Evolutionary conservation across 2,888 invertebrate genomes (phyloP).

Genomic region (Agrenia bidenticulata): DNA sequence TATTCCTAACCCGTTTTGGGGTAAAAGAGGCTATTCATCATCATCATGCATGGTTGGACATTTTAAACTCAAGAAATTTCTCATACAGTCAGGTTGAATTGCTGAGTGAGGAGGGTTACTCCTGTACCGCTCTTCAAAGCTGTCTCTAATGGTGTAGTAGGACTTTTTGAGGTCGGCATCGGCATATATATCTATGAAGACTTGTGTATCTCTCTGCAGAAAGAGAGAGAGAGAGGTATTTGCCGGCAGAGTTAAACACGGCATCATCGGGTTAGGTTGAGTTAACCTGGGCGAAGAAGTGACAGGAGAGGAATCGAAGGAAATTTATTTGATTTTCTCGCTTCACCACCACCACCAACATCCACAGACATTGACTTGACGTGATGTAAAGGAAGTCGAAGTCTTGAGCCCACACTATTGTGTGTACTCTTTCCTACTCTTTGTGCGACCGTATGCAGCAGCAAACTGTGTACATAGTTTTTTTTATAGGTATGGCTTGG

Average conservation of each 20-base stretch:
- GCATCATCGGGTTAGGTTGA: neutral
- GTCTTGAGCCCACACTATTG: conserved; percentile 6
- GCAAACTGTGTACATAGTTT: conserved; percentile 22
- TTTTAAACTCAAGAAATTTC: conserved; percentile 13
- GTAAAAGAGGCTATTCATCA: conserved; percentile 25
- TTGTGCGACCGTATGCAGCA: neutral
- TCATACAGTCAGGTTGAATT: conserved; percentile 4
- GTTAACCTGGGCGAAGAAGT: conserved; percentile 41
- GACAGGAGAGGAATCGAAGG: conserved; percentile 50
- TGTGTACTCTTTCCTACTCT: conserved; percentile 6
- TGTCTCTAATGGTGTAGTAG: no score
- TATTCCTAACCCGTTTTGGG: neutral
- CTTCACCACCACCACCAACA: conserved; percentile 43
- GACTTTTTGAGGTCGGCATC: no score
- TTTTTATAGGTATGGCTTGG: no score
- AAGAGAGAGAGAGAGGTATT: neutral
- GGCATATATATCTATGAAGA: no score
- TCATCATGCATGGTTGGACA: conserved; percentile 22
- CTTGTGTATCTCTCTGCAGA: neutral
- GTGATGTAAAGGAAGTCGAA: conserved; percentile 29
- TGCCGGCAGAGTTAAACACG: no score
- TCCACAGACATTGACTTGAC: conserved; percentile 38
- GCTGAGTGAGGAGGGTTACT: no score
- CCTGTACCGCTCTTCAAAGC: no score
- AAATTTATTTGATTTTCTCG: conserved; percentile 53